phyloP scores from a whole-genome alignment of 1,140 invertebrate genomes.

The Bombyx mori region ASM3026992v2 NC_085127.1:9426001-9426500 shows the following conservation, averaged over 20 bases:
- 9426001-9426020: constrained; percentile 43
- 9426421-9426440: constrained; percentile 45
- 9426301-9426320: constrained; percentile 49
- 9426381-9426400: constrained; percentile 27
- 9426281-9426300: constrained; percentile 51
- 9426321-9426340: constrained; percentile 39
- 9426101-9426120: constrained; percentile 48
- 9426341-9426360: constrained; percentile 52
- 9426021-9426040: constrained; percentile 64
- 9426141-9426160: constrained; percentile 45
- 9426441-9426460: constrained; percentile 26
- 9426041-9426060: constrained; percentile 64
- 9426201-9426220: constrained; percentile 11
- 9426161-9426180: constrained; percentile 31
- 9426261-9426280: constrained; percentile 37
- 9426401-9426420: constrained; percentile 56
- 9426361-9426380: constrained; percentile 27
- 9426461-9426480: constrained; percentile 5
- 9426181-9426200: constrained; percentile 32
- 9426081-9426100: constrained; percentile 54
- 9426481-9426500: constrained; percentile 30
- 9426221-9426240: constrained; percentile 28
- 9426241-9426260: constrained; percentile 37
- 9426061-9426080: constrained; percentile 60
- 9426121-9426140: constrained; percentile 59